These are phyloP conservation scores for Dysmachus trigonus DNA, from an alignment of 2,888 invertebrate genomes.

Conservation along the genomic window DNA sequence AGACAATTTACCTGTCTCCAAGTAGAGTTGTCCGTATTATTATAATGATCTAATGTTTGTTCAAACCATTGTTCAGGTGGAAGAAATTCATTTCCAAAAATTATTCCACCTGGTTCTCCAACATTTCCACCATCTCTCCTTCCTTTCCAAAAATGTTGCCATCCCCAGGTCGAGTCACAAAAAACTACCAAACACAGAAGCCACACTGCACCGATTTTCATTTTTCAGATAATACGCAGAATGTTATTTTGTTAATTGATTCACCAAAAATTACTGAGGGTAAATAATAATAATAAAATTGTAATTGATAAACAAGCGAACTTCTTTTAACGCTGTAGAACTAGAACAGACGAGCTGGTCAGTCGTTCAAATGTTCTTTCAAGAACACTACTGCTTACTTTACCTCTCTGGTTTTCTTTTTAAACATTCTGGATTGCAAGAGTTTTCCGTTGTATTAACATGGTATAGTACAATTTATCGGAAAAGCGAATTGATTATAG, in stretches of 20 bases:
- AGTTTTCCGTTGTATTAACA: neutral
- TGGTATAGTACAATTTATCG: too few relatives aligned
- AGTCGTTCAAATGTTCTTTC: too few relatives aligned
- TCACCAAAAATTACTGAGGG: too few relatives aligned
- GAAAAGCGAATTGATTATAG: too few relatives aligned
- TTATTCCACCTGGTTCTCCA: slow-evolving; percentile 60
- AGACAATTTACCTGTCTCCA: slow-evolving; percentile 80
- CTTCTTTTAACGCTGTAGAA: neutral
- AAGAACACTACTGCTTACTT: too few relatives aligned
- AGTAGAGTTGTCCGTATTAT: slow-evolving; percentile 71
- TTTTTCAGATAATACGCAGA: neutral
- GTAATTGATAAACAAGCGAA: too few relatives aligned
- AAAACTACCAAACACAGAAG: slow-evolving; percentile 7
- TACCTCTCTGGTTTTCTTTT: too few relatives aligned
- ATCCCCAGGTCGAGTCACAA: slow-evolving; percentile 22
- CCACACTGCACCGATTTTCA: slow-evolving; percentile 18
- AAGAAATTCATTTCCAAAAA: slow-evolving; percentile 24
- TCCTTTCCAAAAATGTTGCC: slow-evolving; percentile 61
- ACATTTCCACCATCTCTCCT: slow-evolving; percentile 63
- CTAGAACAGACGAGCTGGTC: too few relatives aligned
- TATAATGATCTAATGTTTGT: slow-evolving; percentile 86
- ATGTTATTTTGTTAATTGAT: neutral
- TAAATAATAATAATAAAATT: too few relatives aligned
- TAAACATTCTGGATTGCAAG: too few relatives aligned
- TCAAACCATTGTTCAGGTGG: slow-evolving; percentile 76